Conservation (phyloP, 53 echinoderm and acorn worm genomes). For the Luidia sarsii region DNA sequence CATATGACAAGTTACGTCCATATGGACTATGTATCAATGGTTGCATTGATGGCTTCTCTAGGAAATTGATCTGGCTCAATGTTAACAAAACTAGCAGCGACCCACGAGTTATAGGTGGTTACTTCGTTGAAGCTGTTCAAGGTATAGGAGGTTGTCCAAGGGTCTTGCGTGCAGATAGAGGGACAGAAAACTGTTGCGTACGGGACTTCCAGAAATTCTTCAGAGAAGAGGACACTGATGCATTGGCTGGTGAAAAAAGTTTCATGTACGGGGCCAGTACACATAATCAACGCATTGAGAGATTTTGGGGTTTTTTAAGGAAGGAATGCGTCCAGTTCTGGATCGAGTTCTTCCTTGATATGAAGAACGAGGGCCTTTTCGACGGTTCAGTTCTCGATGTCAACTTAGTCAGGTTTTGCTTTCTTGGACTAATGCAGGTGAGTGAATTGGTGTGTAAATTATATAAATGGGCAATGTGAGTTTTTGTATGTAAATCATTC, state of each 20-base stretch:
- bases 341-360: slow-evolving; percentile 49
- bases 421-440: slow-evolving; percentile 69
- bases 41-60: slow-evolving; percentile 73
- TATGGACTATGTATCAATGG: slow-evolving; percentile 63
- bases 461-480: too few relatives aligned
- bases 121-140: slow-evolving; percentile 52
- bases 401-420: slow-evolving; percentile 67
- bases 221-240: background rate
- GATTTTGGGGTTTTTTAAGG: slow-evolving; percentile 53
- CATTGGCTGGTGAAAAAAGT: background rate
- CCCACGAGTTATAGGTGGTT: slow-evolving; percentile 60
- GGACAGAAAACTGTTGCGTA: slow-evolving; percentile 65
- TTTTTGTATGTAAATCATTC: too few relatives aligned
- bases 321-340: slow-evolving; percentile 58
- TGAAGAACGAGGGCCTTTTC: slow-evolving; percentile 53
- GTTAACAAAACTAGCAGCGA: slow-evolving; percentile 66
- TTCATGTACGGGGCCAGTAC: slow-evolving; percentile 52
- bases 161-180: slow-evolving; percentile 57
- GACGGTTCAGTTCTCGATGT: slow-evolving; percentile 63
- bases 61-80: slow-evolving; percentile 64
- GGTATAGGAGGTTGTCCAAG: slow-evolving; percentile 36
- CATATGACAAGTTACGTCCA: slow-evolving; percentile 49
- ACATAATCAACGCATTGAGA: slow-evolving; percentile 62
- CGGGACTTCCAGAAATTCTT: slow-evolving; percentile 57
- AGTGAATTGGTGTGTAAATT: background rate